Evolutionary conservation across 2,888 invertebrate species (phyloP), one percentile per base, ranked within the genome.

Genomic region (Drosophila cracens): DNA sequence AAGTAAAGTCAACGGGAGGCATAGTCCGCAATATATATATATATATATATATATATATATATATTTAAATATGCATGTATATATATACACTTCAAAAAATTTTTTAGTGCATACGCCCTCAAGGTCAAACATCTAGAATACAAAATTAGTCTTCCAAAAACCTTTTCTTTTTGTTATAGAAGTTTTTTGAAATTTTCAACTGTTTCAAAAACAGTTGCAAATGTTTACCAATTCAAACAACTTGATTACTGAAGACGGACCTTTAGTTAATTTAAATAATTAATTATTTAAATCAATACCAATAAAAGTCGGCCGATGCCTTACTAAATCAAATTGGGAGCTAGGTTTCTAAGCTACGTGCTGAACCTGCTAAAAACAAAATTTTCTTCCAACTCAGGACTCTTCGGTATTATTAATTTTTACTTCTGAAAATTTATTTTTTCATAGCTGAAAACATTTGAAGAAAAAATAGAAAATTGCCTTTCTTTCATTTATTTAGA

Each of bases 1-100:
- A 85, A 83, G 88, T 66, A 77, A 87, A 84, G 89, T 84, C 84
- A 84, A 89, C 83, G 84, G 83, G 87, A 84, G 89, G 46, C 79
- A 74, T 57, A 62, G 53, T 70, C 64, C 78, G 61, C 78, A 78
- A 65, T 27, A 49, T 54, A 31, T 46, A 51, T 65, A 51, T 57
- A 52, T 27, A 46, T 33, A 40, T 16, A 58, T 40, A 31, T 18
- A 46, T 62, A 52, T 36, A 33, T 33, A 36, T 36, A 36, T 36
- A 43, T 46, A 21, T 29, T n/a, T 34, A 48, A 25, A 61, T 27
- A 38, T 25, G 46, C 21, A 25, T 27, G 18, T 18, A 27, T 5
- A 18, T 18, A 27, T 5, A 18, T 27, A 27, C 56, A 56, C 56
- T 38, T 10, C 2, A 5, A 29, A 56, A 56, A 54, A 4, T n/a